phyloP scores from a whole-genome alignment of 2,888 invertebrate species.

The Hyles lineata region DNA sequence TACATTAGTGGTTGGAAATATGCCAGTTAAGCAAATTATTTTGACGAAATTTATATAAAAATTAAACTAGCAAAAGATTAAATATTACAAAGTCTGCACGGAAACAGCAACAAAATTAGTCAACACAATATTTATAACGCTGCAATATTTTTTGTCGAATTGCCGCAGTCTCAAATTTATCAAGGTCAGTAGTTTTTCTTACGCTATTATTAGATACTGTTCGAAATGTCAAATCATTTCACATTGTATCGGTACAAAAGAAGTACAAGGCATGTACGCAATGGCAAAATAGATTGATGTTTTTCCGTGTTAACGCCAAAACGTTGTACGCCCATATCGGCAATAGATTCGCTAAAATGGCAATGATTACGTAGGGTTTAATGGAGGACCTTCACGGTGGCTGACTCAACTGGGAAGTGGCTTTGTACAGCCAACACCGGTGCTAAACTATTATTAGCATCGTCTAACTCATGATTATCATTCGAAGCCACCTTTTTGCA shows the following conservation, averaged over 20 bases:
- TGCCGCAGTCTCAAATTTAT: not conserved
- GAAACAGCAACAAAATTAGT: constrained; percentile 4
- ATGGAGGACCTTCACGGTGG: constrained; percentile 50
- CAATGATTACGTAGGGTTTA: constrained; percentile 55
- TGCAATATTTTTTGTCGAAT: constrained; percentile 10
- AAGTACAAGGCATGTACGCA: constrained; percentile 65
- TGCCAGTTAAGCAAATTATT: not conserved
- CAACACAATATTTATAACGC: not conserved
- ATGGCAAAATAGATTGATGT: constrained; percentile 61
- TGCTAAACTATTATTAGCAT: not conserved
- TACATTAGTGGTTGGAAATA: not conserved
- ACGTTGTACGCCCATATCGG: constrained; percentile 64
- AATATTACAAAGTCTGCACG: not conserved
- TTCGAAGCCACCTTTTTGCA: not conserved
- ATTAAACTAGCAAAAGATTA: not conserved
- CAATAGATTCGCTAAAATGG: constrained; percentile 64
- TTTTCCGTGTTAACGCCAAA: constrained; percentile 66
- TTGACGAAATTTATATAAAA: not conserved
- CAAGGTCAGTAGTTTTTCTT: constrained; percentile 9
- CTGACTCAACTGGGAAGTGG: constrained; percentile 23
- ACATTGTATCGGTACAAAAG: constrained; percentile 50
- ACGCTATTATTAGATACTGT: constrained; percentile 27
- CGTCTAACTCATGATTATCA: not conserved
- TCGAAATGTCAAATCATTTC: constrained; percentile 44
- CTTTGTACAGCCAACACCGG: constrained; percentile 6